phyloP scores from a whole-genome alignment of 2,113 vertebrate genomes.

The Falcunculus frontatus region DNA sequence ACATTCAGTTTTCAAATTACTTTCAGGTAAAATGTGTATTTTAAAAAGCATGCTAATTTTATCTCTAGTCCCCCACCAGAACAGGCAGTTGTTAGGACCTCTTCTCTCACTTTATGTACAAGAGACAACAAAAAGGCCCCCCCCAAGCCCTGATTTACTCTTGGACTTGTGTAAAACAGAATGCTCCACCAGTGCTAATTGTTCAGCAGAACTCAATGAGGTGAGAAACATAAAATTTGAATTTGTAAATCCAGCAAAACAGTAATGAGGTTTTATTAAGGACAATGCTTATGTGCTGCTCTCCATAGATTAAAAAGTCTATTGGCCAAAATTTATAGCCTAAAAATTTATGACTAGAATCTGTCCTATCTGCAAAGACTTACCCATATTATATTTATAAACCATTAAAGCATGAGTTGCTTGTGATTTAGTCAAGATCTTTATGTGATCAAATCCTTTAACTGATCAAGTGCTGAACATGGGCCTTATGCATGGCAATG shows the following conservation, averaged over 20 bases:
- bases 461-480: neutral
- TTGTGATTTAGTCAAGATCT: neutral
- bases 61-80: accelerated
- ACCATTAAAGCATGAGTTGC: neutral
- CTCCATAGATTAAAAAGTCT: neutral
- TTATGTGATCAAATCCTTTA: neutral
- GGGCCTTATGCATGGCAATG: neutral
- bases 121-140: neutral
- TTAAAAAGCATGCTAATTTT: neutral
- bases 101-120: neutral
- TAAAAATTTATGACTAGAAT: neutral
- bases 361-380: neutral
- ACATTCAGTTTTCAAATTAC: neutral
- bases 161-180: neutral
- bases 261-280: neutral
- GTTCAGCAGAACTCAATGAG: neutral
- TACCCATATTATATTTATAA: neutral
- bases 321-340: neutral
- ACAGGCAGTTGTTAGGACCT: neutral
- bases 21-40: neutral
- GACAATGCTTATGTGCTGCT: neutral
- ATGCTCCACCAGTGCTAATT: neutral
- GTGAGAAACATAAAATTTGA: neutral
- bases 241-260: neutral
- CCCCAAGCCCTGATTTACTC: neutral